These are phyloP conservation scores for Venusia cambrica DNA, from an alignment of 2,888 invertebrate genomes.

Conservation along the genomic window DNA sequence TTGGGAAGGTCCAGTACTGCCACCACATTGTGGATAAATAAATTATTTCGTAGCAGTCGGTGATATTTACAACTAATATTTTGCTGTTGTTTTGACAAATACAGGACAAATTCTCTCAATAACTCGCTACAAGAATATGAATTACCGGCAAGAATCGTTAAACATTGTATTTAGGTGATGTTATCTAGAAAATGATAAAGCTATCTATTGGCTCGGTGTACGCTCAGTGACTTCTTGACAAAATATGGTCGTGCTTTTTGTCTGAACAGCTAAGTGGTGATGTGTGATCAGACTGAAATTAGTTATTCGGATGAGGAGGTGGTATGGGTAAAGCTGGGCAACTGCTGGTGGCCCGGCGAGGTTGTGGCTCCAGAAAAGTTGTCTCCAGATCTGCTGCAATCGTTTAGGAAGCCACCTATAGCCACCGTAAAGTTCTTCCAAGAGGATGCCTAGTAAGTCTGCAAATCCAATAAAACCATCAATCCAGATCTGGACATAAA, in stretches of 20 bases:
- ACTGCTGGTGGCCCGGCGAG: conserved; percentile 93
- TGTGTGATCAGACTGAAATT: conserved; percentile 86
- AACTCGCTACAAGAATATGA: conserved; percentile 31
- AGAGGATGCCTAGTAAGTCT: conserved; percentile 90
- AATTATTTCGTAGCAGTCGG: conserved; percentile 77
- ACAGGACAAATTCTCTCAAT: conserved; percentile 40
- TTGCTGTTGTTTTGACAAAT: conserved; percentile 75
- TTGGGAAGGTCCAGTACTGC: conserved; percentile 46
- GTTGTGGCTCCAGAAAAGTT: conserved; percentile 84
- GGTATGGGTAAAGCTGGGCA: conserved; percentile 92
- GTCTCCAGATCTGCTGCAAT: conserved; percentile 84
- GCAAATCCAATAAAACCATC: conserved; percentile 4
- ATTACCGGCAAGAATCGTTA: conserved; percentile 34
- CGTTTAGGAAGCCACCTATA: conserved; percentile 86
- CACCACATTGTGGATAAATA: conserved; percentile 47
- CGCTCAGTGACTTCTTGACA: conserved; percentile 57
- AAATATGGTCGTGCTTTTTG: conserved; percentile 77
- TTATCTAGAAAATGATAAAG: conserved; percentile 50
- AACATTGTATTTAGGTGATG: conserved; percentile 33
- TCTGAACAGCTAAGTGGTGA: conserved; percentile 71
- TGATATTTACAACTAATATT: conserved; percentile 77
- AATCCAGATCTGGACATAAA: too few species aligned
- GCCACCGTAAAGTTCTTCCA: conserved; percentile 92
- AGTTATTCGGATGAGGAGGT: conserved; percentile 87
- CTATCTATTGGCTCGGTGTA: conserved; percentile 63